Percentiles rank a stretch among this genome's conserved stretches.
phyloP scores from a whole-genome alignment of 2,888 invertebrate genomes.

The Tachina fera region DNA sequence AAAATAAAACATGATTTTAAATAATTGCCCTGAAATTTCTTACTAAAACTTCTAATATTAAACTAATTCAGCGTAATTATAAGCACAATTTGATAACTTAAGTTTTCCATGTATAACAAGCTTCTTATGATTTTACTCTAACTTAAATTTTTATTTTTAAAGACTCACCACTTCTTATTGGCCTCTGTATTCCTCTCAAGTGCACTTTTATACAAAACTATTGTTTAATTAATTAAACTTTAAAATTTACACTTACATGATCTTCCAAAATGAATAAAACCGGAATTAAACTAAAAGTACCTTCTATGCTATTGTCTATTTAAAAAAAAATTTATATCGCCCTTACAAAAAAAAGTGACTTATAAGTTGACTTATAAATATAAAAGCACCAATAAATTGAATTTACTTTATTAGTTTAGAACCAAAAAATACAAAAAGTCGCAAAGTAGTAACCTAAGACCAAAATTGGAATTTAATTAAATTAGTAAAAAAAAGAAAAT shows the following conservation, averaged over 20 bases:
- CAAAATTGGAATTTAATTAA: constrained; percentile 34
- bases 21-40: no score
- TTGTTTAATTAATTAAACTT: constrained; percentile 33
- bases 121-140: not conserved
- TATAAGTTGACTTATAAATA: constrained; percentile 52
- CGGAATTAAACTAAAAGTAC: constrained; percentile 63
- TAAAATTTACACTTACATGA: constrained; percentile 55
- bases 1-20: no score
- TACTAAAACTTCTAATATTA: no score
- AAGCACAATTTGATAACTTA: no score
- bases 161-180: not conserved
- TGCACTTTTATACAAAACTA: constrained; percentile 63
- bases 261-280: constrained; percentile 60
- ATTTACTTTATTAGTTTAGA: constrained; percentile 70
- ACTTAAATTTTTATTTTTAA: not conserved
- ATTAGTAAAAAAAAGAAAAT: constrained; percentile 21
- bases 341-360: constrained; percentile 31
- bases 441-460: constrained; percentile 25
- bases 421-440: constrained; percentile 28
- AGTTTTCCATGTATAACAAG: not conserved
- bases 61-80: no score
- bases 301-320: constrained; percentile 54
- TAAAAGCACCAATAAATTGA: constrained; percentile 68
- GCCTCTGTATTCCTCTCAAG: constrained; percentile 53
- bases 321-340: constrained; percentile 31